Conservation (phyloP, 2,113 vertebrate species). For the Dipodomys ordii region DNA sequence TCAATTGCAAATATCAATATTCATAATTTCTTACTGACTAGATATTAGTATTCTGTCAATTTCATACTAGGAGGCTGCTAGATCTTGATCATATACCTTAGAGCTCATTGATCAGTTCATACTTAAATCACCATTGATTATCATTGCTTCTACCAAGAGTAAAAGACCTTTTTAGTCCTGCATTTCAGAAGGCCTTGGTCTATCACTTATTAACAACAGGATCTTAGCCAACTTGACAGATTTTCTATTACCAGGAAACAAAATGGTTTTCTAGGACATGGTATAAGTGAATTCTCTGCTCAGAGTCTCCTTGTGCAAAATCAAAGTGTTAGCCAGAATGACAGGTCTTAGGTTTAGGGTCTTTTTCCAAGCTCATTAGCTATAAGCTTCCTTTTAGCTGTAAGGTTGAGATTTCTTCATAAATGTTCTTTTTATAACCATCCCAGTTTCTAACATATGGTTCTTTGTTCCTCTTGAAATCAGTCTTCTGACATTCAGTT, state of each 20-base stretch:
- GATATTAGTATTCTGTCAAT: background rate
- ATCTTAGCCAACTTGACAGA: background rate
- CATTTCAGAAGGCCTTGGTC: background rate
- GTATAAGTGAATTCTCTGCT: background rate
- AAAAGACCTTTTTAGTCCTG: background rate
- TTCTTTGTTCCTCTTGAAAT: background rate
- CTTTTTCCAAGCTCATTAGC: background rate
- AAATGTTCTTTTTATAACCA: conserved; percentile 1
- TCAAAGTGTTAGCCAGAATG: background rate
- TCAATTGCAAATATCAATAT: background rate
- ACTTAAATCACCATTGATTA: background rate
- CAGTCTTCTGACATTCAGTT: background rate
- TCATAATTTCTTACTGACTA: background rate
- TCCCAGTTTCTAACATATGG: background rate
- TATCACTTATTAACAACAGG: background rate
- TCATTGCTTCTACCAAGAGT: background rate
- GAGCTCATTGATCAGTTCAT: background rate
- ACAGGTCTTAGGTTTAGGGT: background rate
- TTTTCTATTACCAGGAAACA: background rate
- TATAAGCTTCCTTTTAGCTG: background rate
- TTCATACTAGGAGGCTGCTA: background rate
- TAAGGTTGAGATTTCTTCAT: background rate
- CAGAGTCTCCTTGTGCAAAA: background rate
- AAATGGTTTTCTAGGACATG: background rate
- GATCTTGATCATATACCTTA: background rate